phyloP scores from a whole-genome alignment of 2,113 vertebrate genomes.

The Ciconia maguari region DNA sequence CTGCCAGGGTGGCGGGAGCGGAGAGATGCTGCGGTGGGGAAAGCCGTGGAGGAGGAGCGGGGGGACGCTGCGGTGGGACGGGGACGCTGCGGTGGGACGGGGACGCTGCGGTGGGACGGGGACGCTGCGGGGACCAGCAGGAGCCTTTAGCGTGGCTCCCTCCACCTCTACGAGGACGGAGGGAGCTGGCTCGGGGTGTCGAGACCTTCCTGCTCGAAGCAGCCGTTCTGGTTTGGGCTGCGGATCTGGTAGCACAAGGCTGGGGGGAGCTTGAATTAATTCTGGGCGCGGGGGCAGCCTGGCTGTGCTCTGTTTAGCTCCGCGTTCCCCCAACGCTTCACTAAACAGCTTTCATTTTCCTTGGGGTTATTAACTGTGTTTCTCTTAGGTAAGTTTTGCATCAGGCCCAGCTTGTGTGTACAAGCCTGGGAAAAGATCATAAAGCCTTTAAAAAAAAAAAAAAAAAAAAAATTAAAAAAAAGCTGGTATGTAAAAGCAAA shows the following conservation, averaged over 20 bases:
- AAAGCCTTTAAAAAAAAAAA: background rate
- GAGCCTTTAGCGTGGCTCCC: rapidly evolving
- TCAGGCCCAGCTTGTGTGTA: background rate
- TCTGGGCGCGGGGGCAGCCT: background rate
- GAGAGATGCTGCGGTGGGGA: background rate
- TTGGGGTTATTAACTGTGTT: background rate
- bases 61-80: background rate
- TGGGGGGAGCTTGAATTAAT: background rate
- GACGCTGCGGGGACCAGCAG: background rate
- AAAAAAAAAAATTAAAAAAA: background rate
- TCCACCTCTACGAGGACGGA: rapidly evolving
- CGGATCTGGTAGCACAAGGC: background rate
- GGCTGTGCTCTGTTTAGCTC: background rate
- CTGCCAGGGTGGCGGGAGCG: background rate
- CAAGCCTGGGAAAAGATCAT: conserved; percentile 25
- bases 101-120: background rate
- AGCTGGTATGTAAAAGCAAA: background rate
- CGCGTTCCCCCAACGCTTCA: background rate
- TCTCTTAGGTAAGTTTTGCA: background rate
- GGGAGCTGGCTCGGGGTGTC: rapidly evolving
- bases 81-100: background rate
- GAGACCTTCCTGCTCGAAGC: background rate
- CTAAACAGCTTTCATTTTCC: background rate
- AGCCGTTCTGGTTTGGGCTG: background rate
- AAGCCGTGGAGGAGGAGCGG: background rate